A percentile compares a stretch with the other conserved stretches of the same genome.
Conservation (phyloP, 2,113 vertebrate species). For the Vidua macroura region DNA sequence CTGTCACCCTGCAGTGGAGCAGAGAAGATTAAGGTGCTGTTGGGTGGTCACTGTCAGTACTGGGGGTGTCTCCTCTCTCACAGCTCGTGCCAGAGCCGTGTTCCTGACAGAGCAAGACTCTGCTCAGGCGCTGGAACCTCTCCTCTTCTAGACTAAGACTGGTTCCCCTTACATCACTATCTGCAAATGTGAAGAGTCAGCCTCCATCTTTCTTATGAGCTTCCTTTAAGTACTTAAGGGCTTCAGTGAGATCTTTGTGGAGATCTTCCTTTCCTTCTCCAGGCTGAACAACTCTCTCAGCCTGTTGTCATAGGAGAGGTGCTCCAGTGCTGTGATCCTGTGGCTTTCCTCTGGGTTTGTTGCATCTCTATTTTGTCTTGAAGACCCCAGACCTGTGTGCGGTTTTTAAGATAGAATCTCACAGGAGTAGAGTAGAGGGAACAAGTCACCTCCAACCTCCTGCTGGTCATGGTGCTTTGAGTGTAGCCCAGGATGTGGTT, state of each 20-base stretch:
- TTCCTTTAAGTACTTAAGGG: not conserved
- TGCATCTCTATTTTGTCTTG: not conserved
- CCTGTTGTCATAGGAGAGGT: not conserved
- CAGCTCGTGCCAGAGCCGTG: not conserved
- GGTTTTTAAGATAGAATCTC: not conserved
- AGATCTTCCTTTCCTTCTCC: not conserved
- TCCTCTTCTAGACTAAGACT: not conserved
- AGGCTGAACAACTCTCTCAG: not conserved
- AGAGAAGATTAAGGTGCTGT: not conserved
- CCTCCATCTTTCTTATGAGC: not conserved
- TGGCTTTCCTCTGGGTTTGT: not conserved
- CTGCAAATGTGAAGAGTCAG: not conserved
- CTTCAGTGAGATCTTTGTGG: not conserved
- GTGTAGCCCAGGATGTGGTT: not conserved
- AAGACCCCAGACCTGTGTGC: not conserved
- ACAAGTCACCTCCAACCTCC: fast-evolving
- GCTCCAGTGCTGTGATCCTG: not conserved
- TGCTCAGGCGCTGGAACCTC: not conserved
- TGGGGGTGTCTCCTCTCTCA: not conserved
- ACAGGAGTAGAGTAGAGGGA: not conserved
- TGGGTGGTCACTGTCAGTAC: too few species aligned
- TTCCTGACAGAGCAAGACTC: not conserved
- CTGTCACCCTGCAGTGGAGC: not conserved
- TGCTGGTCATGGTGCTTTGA: not conserved
- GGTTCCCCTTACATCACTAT: not conserved